phyloP scores from a whole-genome alignment of 2,797 vertebrate genomes.

The Rhodeus uyekii region DNA sequence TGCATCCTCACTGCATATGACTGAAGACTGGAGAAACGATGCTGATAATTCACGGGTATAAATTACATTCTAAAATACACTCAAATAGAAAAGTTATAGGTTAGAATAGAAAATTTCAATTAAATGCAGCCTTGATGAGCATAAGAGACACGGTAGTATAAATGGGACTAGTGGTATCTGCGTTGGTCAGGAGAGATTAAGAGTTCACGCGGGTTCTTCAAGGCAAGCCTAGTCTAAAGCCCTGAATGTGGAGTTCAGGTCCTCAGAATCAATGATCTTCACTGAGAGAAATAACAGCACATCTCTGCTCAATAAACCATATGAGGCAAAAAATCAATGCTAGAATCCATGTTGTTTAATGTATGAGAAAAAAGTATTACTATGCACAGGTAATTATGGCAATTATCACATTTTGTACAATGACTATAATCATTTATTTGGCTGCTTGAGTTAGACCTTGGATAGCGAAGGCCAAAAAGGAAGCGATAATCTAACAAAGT shows the following conservation, averaged over 20 bases:
- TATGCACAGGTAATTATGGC: neutral
- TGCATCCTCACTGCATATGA: neutral
- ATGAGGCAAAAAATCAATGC: neutral
- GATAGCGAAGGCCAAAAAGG: neutral
- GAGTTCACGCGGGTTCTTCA: slow-evolving; percentile 28
- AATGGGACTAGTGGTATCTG: neutral
- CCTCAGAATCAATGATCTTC: neutral
- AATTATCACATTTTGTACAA: neutral
- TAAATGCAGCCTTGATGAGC: neutral
- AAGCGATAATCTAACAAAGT: neutral
- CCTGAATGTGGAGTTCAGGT: slow-evolving; percentile 2
- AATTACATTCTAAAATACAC: neutral
- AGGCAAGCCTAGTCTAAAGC: slow-evolving; percentile 25
- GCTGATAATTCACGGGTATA: neutral
- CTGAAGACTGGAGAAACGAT: neutral
- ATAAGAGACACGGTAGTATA: neutral
- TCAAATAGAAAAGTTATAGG: neutral
- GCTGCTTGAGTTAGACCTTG: neutral
- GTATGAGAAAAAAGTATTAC: neutral
- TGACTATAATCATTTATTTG: neutral
- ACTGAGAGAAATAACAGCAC: neutral
- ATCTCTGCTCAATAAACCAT: neutral
- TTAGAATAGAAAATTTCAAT: neutral
- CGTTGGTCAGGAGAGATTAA: slow-evolving; percentile 44
- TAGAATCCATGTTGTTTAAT: neutral